Base-by-base conservation (phyloP, 2,113 vertebrate genomes). In the Calyptommatus sinebrachiatus region DNA sequence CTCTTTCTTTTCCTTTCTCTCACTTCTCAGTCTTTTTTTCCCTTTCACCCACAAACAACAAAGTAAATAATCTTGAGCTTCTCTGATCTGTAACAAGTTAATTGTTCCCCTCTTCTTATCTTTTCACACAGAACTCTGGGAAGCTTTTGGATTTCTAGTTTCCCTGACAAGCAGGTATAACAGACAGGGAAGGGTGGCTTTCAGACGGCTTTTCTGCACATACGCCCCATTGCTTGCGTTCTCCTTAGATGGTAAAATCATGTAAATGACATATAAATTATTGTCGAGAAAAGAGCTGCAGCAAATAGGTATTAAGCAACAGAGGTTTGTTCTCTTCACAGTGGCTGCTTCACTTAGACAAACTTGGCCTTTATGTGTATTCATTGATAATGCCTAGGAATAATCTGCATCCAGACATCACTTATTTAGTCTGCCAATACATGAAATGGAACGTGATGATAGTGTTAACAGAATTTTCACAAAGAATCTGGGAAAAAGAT, bases 251-350 rank as follows among this genome's bases (percentile, higher is more conserved):
- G 29, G 87, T 81, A 85, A 63, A 81, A 57, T 22, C 78, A 46
- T 88, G 74, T 71, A 79, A 73, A 78, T 28, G 79, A 35, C 80
- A 91, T 84, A 83, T 46, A 88, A 91, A 82, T 88, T 76, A 81
- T 62, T 86, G 81, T 53, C 79, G 31, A 92, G 84, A 73, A 41
- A 83, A 61, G 79, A 71, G 5, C 76, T 83, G 81, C 87, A 53
- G 74, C 24, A 53, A 10, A 20, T 1, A 77, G 4, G 21, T 71
- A 45, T 7, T 29, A 77, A 66, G 69, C 20, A 53, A 73, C 26
- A 79, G 60, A 35, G 80, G 48, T 85, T 76, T 79, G 8, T 66
- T 85, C 2, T 21, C 62, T 72, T 4, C 0, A 63, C 41, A 71
- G 21, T 53, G 76, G 70, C 1, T 81, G 35, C 31, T 53, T 57